These are phyloP conservation scores for Hozukius guyotensis DNA, from an alignment of 2,797 vertebrate species.

Conservation along the genomic window DNA sequence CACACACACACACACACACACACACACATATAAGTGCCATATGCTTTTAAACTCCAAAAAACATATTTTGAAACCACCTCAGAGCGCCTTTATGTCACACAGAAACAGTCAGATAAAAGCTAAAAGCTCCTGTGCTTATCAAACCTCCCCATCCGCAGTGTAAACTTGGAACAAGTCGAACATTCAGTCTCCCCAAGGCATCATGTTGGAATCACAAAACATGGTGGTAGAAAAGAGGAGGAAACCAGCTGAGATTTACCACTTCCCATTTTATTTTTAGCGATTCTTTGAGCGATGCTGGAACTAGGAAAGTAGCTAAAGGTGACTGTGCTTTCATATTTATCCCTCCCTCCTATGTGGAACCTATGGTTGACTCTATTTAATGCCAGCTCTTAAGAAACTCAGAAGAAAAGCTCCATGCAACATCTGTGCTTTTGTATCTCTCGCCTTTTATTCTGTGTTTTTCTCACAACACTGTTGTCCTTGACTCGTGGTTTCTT, in stretches of 20 bases:
- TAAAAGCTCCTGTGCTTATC: constrained; percentile 41
- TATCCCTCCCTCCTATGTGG: background rate
- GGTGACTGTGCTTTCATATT: background rate
- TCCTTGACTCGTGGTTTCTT: background rate
- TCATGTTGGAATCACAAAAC: constrained; percentile 43
- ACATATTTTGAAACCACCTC: background rate
- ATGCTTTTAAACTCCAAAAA: constrained; percentile 7
- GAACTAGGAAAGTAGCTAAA: constrained; percentile 20
- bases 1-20: background rate
- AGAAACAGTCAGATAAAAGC: constrained; percentile 48
- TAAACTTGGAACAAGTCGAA: constrained; percentile 35
- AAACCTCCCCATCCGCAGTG: constrained; percentile 28
- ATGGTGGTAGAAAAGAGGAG: constrained; percentile 7
- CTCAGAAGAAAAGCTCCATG: background rate
- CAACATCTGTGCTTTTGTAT: background rate
- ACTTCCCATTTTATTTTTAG: constrained; percentile 39
- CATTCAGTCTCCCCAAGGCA: constrained; percentile 31
- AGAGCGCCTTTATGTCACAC: constrained; percentile 17
- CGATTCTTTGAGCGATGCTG: constrained; percentile 13
- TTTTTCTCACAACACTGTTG: background rate
- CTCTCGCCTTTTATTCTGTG: background rate
- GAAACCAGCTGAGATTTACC: constrained; percentile 42
- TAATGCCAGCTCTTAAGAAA: constrained; percentile 1
- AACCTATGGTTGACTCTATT: background rate
- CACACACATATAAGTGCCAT: constrained; percentile 1